phyloP scores from a whole-genome alignment of 2,113 vertebrate species.

The mouse (Mus musculus) region GRCm39 chr17:69873001-69873500 shows the following conservation, averaged over 20 bases:
- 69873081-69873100: not conserved
- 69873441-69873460: too few species aligned
- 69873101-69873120: not conserved
- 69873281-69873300: too few species aligned
- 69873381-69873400: too few species aligned
- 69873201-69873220: not conserved
- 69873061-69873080: rapidly evolving
- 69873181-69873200: not conserved
- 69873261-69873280: rapidly evolving
- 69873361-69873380: not conserved
- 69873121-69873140: not conserved
- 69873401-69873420: not conserved
- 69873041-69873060: rapidly evolving
- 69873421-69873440: not conserved
- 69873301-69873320: not conserved
- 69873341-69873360: not conserved
- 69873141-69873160: not conserved
- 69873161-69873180: not conserved
- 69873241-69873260: too few species aligned
- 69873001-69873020: not conserved
- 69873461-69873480: rapidly evolving
- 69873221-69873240: not conserved
- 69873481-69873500: not conserved
- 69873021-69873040: not conserved
- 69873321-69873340: not conserved